Percentiles rank a stretch among this genome's conserved stretches.
Conservation (phyloP, 2,797 vertebrate genomes). For the Loris lydekkerianus region DNA sequence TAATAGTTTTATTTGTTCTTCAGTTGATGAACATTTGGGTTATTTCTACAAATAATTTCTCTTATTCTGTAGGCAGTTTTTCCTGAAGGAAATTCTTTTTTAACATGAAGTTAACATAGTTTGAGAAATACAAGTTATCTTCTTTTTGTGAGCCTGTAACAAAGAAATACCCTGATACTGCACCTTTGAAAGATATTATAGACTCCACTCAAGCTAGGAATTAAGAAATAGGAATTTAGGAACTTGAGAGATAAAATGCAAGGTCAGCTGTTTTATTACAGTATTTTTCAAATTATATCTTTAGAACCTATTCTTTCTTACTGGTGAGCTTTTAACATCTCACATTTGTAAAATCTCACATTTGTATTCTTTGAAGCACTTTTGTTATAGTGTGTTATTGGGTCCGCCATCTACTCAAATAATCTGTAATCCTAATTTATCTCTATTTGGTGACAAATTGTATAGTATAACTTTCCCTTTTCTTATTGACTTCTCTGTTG, state of each 20-base stretch:
- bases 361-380: not conserved
- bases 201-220: not conserved
- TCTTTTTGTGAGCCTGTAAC: not conserved
- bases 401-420: not conserved
- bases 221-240: not conserved
- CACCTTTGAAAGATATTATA: conserved; percentile 18
- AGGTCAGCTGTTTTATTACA: not conserved
- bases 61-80: not conserved
- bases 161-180: not conserved
- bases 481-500: not conserved
- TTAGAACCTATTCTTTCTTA: not conserved
- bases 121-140: conserved; percentile 27
- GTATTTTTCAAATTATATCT: not conserved
- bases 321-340: conserved; percentile 15
- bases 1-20: conserved; percentile 20
- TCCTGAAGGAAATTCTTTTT: conserved; percentile 34
- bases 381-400: not conserved
- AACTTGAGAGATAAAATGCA: not conserved
- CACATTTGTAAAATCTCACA: not conserved
- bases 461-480: not conserved
- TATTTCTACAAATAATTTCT: conserved; percentile 33
- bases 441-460: not conserved
- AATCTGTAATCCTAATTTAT: not conserved
- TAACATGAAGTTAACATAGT: not conserved
- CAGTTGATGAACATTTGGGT: not conserved